Conservation (phyloP, 1,140 invertebrate species). For the Eriosoma lanigerum region DNA sequence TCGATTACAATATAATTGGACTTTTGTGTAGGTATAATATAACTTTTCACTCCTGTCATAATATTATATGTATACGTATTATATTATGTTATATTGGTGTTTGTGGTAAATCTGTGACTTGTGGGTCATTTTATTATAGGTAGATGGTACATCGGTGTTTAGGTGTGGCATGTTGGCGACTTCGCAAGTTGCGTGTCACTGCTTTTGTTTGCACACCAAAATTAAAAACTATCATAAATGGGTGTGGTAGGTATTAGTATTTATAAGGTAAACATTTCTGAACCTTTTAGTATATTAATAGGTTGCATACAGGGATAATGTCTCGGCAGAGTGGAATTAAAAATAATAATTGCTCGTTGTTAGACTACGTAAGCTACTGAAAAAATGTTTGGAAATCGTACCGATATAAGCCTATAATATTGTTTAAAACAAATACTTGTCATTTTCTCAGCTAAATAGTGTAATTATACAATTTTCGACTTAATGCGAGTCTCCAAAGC, state of each 20-base stretch:
- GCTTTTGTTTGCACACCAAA: constrained; percentile 23
- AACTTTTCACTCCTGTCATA: background rate
- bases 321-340: constrained; percentile 6
- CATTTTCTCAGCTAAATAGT: no score
- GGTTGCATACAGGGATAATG: background rate
- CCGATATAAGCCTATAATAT: background rate
- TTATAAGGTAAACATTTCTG: background rate
- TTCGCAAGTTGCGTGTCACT: constrained; percentile 40
- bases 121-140: constrained; percentile 13
- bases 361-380: constrained; percentile 16
- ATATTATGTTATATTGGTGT: background rate
- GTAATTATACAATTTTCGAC: no score
- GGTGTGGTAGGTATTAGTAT: constrained; percentile 43
- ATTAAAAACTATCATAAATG: constrained; percentile 44
- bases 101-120: constrained; percentile 29
- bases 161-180: constrained; percentile 36
- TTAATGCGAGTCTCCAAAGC: background rate
- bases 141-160: background rate
- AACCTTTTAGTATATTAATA: constrained; percentile 4
- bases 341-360: background rate
- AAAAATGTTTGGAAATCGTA: background rate
- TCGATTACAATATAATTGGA: background rate
- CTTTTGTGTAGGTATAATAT: background rate
- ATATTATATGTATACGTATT: no score
- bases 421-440: background rate